phyloP scores from a whole-genome alignment of 2,888 invertebrate genomes.

The Rosalia funebris region DNA sequence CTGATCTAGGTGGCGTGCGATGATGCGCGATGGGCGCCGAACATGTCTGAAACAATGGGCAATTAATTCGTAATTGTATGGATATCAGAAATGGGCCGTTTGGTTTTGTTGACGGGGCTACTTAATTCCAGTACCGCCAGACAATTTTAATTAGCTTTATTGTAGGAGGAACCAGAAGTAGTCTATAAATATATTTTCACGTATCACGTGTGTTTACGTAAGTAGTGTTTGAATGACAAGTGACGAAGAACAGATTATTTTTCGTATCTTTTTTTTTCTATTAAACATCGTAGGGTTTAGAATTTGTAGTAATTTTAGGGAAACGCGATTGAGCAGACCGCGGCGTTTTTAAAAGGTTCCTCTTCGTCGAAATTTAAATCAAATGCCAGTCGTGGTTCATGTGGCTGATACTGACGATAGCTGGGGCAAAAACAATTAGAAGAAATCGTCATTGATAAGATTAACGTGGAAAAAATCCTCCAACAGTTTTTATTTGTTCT shows the following conservation, averaged over 20 bases:
- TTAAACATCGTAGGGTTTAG: too few relatives aligned
- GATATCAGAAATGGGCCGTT: constrained; percentile 7
- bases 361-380: too few relatives aligned
- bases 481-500: too few relatives aligned
- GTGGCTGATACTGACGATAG: too few relatives aligned
- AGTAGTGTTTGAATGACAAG: not conserved
- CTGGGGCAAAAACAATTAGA: too few relatives aligned
- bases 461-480: too few relatives aligned
- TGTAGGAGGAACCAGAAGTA: constrained; percentile 9
- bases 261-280: too few relatives aligned
- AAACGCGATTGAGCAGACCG: too few relatives aligned
- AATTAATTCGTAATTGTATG: constrained; percentile 25
- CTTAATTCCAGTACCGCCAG: not conserved
- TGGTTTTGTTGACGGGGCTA: constrained; percentile 5
- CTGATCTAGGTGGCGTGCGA: constrained; percentile 34
- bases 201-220: constrained; percentile 12
- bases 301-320: too few relatives aligned
- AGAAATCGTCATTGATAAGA: too few relatives aligned
- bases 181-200: constrained; percentile 4
- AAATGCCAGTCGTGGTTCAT: too few relatives aligned
- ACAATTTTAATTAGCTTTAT: not conserved
- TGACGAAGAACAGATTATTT: not conserved
- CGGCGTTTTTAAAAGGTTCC: too few relatives aligned
- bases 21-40: constrained; percentile 39
- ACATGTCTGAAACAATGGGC: constrained; percentile 41